Evolutionary conservation across 2,888 invertebrate genomes (phyloP).

Genomic region (Odontocerum albicorne): DNA sequence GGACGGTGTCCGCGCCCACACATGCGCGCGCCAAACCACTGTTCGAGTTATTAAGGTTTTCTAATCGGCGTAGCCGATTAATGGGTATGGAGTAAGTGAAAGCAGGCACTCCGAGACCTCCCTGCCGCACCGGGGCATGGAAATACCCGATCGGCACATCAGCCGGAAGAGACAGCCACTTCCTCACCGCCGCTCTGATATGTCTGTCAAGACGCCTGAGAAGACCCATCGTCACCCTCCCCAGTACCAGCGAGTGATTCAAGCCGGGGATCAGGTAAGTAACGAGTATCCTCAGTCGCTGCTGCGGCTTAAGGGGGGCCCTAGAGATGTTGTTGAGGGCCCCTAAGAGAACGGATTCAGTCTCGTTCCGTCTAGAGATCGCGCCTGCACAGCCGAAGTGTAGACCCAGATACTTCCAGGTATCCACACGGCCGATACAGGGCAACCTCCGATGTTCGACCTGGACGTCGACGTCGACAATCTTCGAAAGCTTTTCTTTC

Average conservation of each 20-base stretch:
- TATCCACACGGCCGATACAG: no score
- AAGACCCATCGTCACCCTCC: neutral
- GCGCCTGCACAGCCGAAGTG: no score
- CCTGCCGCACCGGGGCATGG: slow-evolving; percentile 1
- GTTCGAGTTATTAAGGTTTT: no score
- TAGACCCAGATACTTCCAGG: slow-evolving; percentile 11
- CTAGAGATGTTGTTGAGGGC: neutral
- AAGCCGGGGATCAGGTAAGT: neutral
- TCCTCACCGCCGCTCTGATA: neutral
- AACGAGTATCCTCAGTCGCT: neutral
- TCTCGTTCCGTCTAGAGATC: no score
- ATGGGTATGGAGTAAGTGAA: neutral
- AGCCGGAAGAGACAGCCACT: neutral
- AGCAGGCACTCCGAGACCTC: slow-evolving; percentile 7
- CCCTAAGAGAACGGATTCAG: neutral
- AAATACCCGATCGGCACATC: slow-evolving; percentile 2
- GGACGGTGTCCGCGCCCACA: no score
- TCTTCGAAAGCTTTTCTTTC: slow-evolving; percentile 1
- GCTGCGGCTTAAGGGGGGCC: slow-evolving; percentile 13
- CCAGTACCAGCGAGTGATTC: slow-evolving; percentile 10
- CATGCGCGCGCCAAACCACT: no score
- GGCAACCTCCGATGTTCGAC: no score
- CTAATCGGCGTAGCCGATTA: no score
- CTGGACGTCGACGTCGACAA: no score
- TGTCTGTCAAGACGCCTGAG: neutral